These are phyloP conservation scores for Pachyramphus minor DNA, from an alignment of 2,113 vertebrate genomes.

Conservation along the genomic window DNA sequence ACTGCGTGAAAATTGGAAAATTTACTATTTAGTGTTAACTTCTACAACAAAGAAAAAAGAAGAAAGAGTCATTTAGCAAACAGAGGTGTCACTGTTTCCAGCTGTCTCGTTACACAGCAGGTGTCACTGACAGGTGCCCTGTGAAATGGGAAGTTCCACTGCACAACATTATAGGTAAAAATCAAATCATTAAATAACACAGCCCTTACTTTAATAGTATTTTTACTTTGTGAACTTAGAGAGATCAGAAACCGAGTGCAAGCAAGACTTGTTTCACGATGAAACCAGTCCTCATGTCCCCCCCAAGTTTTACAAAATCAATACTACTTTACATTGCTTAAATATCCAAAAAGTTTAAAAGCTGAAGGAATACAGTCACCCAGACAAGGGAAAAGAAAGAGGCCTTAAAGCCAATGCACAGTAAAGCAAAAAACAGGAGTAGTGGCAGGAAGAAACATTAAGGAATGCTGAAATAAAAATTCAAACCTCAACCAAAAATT, in stretches of 20 bases:
- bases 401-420: neutral
- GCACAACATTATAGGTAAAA: neutral
- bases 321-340: neutral
- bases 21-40: neutral
- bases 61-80: neutral
- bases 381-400: neutral
- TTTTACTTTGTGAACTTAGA: neutral
- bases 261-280: fast-evolving
- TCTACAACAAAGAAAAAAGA: neutral
- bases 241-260: neutral
- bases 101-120: neutral
- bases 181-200: neutral
- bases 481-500: neutral
- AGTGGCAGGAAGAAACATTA: neutral
- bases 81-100: neutral
- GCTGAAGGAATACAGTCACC: neutral
- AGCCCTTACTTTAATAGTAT: neutral
- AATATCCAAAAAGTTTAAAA: neutral
- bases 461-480: neutral
- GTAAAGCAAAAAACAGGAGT: neutral
- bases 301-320: neutral
- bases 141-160: neutral
- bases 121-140: neutral
- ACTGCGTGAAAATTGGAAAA: neutral
- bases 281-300: neutral